Evolutionary conservation across 2,113 vertebrate species (phyloP), one percentile per base, ranked within the genome.

Genomic region (Actenoides hombroni): DNA sequence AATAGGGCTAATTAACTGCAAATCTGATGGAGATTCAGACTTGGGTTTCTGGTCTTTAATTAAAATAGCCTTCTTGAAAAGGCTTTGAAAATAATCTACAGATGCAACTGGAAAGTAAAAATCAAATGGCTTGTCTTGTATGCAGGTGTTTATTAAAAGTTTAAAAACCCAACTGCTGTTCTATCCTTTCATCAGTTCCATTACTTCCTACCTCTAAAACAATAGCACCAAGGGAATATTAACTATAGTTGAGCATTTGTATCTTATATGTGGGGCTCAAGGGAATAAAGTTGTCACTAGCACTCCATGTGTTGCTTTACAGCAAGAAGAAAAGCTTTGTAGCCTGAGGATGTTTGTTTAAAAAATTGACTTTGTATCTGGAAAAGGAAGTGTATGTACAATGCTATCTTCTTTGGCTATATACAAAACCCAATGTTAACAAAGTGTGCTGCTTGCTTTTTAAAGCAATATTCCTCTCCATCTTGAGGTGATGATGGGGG

Each of bases 341-440:
- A 92, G 82, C 84, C 80, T 28, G 49, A 91, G 95, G 94, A 97
- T 96, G 94, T 97, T 98, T 98, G 90, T 93, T 94, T 97, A 93
- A 97, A 97, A 61, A 95, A 91, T 68, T 78, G 83, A 37, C 93
- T 94, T 71, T 90, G 80, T 96, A 94, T 96, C 91, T 96, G 74
- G 75, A 92, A 53, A 94, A 96, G 97, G 97, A 97, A 97, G 91
- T 75, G 51, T 90, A 54, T 76, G 63, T 94, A 97, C 93, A 96
- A 96, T 97, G 79, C 83, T 95, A 48, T 96, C 83, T 78, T 92
- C 92, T 94, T 79, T 91, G 84, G 42, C 48, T 83, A 8, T 74
- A 69, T 64, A 74, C 67, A 67, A 31, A 95, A 88, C 83, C 70
- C 83, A 87, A 67, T 59, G 75, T 90, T 89, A 82, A 81, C 79